These are phyloP conservation scores for Natator depressus DNA, from an alignment of 2,113 vertebrate species.

Conservation along the genomic window DNA sequence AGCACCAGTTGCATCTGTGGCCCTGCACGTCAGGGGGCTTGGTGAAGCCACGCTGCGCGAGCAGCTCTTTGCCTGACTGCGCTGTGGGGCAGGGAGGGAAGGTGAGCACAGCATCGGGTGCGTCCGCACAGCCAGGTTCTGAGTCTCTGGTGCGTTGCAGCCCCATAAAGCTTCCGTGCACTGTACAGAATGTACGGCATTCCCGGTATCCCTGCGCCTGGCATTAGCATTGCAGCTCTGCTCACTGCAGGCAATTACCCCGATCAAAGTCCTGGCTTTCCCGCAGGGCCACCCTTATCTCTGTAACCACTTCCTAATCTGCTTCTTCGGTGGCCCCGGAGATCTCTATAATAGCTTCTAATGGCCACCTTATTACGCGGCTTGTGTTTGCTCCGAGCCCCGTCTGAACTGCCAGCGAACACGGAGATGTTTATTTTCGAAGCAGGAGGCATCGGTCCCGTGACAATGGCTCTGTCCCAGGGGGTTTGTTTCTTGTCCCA, in stretches of 20 bases:
- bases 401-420: neutral
- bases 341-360: neutral
- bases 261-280: neutral
- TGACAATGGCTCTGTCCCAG: neutral
- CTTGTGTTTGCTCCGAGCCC: neutral
- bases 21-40: too few relatives aligned
- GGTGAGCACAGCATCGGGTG: neutral
- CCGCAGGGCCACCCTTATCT: neutral
- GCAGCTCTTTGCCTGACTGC: neutral
- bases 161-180: neutral
- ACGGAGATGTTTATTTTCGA: neutral
- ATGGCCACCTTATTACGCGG: neutral
- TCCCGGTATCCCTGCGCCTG: neutral
- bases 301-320: neutral
- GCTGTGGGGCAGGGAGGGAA: neutral
- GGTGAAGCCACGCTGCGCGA: neutral
- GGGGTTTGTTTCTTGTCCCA: neutral
- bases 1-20: neutral
- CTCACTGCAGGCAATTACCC: neutral
- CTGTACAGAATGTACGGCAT: neutral
- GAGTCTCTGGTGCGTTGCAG: neutral
- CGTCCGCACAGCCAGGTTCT: neutral
- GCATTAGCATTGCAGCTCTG: neutral
- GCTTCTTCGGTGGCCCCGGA: neutral
- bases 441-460: neutral